These are phyloP conservation scores for Venustaconcha ellipsiformis DNA, from an alignment of 1,140 invertebrate genomes.

Conservation along the genomic window DNA sequence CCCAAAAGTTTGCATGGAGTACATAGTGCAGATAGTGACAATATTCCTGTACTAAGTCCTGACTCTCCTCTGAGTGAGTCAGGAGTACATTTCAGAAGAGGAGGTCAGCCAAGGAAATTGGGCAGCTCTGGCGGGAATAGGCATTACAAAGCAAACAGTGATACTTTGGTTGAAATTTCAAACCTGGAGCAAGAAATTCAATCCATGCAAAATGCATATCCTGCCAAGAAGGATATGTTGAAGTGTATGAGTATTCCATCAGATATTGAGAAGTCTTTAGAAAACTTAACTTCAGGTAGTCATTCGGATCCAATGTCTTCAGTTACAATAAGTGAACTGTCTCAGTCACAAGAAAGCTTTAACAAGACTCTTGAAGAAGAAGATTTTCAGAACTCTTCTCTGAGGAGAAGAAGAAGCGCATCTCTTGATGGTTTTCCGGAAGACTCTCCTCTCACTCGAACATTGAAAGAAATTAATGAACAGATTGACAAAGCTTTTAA, in stretches of 20 bases:
- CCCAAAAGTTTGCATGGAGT: too few species aligned
- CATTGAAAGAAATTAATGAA: conserved; percentile 56
- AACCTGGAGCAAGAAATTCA: conserved; percentile 31
- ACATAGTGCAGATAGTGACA: too few species aligned
- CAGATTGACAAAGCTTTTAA: conserved; percentile 62
- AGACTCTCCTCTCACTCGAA: conserved; percentile 52
- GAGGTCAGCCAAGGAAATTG: conserved; percentile 6
- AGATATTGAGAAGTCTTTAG: conserved; percentile 61
- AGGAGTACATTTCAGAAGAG: neutral
- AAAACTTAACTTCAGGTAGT: conserved; percentile 54
- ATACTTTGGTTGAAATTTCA: conserved; percentile 26
- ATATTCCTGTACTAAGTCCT: too few species aligned
- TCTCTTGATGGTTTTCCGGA: conserved; percentile 57
- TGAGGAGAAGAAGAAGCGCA: conserved; percentile 48
- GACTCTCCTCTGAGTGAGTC: too few species aligned
- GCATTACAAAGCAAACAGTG: conserved; percentile 1
- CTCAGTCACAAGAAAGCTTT: conserved; percentile 53
- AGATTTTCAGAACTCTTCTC: conserved; percentile 14
- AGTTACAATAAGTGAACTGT: conserved; percentile 62
- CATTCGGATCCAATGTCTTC: conserved; percentile 56
- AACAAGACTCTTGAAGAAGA: neutral
- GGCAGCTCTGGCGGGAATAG: conserved; percentile 2
- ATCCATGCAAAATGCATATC: conserved; percentile 14
- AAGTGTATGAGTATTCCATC: conserved; percentile 64
- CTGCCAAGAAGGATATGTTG: conserved; percentile 41